Evolutionary conservation across 2,888 invertebrate species (phyloP).

Genomic region (Pristionchus fissidentatus): DNA sequence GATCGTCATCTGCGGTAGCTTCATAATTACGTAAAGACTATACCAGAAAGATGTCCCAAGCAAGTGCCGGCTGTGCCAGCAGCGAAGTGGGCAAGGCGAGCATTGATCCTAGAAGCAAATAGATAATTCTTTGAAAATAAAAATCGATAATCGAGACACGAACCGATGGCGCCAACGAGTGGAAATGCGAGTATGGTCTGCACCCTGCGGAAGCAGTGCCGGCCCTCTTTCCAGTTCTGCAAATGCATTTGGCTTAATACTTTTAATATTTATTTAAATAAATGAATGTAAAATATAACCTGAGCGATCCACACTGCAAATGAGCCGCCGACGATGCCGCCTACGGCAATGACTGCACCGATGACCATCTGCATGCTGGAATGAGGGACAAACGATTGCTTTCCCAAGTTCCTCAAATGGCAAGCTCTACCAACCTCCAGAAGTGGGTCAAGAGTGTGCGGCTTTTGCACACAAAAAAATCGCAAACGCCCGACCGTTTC

Average conservation of each 20-base stretch:
- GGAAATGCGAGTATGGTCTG: conserved; percentile 1
- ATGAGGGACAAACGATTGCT: neutral
- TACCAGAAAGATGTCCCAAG: conserved; percentile 5
- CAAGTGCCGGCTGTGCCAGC: neutral
- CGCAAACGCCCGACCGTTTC: too few relatives aligned
- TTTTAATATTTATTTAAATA: neutral
- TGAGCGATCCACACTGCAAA: conserved; percentile 4
- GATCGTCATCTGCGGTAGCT: too few relatives aligned
- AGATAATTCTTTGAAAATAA: neutral
- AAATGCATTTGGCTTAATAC: neutral
- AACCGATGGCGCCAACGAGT: neutral
- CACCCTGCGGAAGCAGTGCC: neutral
- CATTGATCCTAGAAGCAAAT: neutral
- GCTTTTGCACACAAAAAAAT: neutral
- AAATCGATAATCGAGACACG: neutral
- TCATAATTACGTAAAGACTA: too few relatives aligned
- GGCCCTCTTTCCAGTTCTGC: conserved; percentile 21
- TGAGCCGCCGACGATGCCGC: conserved; percentile 14
- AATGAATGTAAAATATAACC: neutral
- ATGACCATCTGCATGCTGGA: conserved; percentile 17
- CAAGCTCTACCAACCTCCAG: too few relatives aligned
- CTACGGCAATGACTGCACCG: neutral
- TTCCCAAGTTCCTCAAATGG: neutral
- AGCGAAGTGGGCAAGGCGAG: neutral
- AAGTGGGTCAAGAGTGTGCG: neutral